Evolutionary conservation across 2,888 invertebrate species (phyloP), one percentile per base, ranked within the genome.

Genomic region (Cyrtodaria siliqua): DNA sequence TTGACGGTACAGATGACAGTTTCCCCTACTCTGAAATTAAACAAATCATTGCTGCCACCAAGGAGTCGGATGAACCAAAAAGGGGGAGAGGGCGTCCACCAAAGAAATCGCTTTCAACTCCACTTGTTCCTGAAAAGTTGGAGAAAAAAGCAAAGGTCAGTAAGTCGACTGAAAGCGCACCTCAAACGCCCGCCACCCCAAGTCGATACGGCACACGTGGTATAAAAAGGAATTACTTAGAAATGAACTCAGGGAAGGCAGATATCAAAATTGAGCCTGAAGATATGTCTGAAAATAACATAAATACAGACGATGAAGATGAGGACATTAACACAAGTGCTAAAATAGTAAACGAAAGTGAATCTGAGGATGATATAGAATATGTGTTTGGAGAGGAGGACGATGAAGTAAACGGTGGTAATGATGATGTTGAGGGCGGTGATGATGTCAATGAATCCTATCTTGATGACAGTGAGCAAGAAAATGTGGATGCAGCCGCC

Each of bases 201-300:
- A 60, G 71, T 6, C 72, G 79, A 33, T 85, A 85, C 59, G 66
- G 82, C 4, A 85, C 85, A 2, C 62, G 85, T 67, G 85, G 85
- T 8, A 61, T 79, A 1, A 81, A 71, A 24, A 64, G 80, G n/a
- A 63, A 85, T 49, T 85, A 79, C 29, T 47, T 77, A 8, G 61
- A 74, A 18, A 74, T 82, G 68, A 79, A 55, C 42, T 52, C 69
- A n/a, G 82, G 82, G 24, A 47, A 59, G 27, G 16, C 44, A 42
- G 53, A 57, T 29, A 76, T 71, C 8, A 76, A 68, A 52, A 57
- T 69, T 40, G 71, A 76, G 52, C 71, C 66, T 2, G 18, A 61
- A 2, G 67, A 59, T 68, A 70, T 73, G n/a, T 47, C 42, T 26
- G 79, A 79, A 29, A 47, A 53, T 14, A 12, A 56, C 16, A 57